Evolutionary conservation across 2,888 invertebrate genomes (phyloP), one percentile per base, ranked within the genome.

Genomic region (Drosophila yooni): DNA sequence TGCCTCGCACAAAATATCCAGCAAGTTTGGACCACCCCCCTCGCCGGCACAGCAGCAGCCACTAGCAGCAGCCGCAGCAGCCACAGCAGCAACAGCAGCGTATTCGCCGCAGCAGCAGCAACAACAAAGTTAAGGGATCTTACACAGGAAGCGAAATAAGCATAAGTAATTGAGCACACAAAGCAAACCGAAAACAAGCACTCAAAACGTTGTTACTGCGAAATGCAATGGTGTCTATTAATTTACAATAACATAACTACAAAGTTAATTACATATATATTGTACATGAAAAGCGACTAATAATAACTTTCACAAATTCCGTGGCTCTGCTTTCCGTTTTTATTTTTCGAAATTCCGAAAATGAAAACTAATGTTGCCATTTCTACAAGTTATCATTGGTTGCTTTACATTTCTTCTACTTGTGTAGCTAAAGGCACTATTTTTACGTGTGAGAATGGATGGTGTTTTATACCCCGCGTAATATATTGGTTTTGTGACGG

Each of bases 1-100:
- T 92, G 93, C 92, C 67, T 93, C 93, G 70, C 92, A 92, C 88
- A 93, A 93, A 86, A 93, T 93, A 66, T 93, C 92, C 62, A 93
- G 92, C 79, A 93, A 93, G 79, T 93, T 93, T 89, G 93, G 93
- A 34, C 92, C 92, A 66, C 92, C 91, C 38, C 48, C 75, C 31
- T 87, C 83, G 53, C 80, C 84, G 60, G 75, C 85, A 48, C 81
- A 70, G 70, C 82, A 67, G 63, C 79, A 61, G n/a, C 52, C 82
- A 76, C 2, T 69, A 36, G 50, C 69, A 64, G 62, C 70, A 56
- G 64, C 54, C 21, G 48, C 56, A 46, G 31, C 59, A 50, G 52
- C 70, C 66, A 13, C 27, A 5, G 11, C 40, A 70, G 33, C 73
- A 64, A n/a, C 87, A 76, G 79, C 74, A 43, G 48, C 68, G n/a